Conservation (phyloP, 2,113 vertebrate genomes). For the Herpailurus yagouaroundi region DNA sequence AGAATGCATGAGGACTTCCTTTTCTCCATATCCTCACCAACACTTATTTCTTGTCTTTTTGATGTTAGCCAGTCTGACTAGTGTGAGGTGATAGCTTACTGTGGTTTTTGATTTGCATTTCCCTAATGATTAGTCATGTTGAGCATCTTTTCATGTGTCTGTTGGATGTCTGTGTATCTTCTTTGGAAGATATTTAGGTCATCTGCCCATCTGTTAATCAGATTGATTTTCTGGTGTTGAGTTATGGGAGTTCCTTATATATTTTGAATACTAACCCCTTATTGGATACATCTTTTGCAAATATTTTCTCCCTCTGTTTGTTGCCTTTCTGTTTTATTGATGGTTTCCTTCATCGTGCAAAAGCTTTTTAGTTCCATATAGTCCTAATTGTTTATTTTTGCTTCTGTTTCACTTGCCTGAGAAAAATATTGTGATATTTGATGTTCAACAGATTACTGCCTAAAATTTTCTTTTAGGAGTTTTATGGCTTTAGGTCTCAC, state of each 20-base stretch:
- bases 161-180: not conserved
- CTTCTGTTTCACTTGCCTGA: not conserved
- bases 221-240: not conserved
- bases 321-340: not conserved
- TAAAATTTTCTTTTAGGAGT: not conserved
- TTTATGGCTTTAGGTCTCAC: not conserved
- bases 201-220: not conserved
- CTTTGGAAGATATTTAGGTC: not conserved
- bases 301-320: not conserved
- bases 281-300: not conserved
- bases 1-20: not conserved
- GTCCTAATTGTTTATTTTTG: not conserved
- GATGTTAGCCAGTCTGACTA: not conserved
- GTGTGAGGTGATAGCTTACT: not conserved
- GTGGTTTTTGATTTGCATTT: not conserved
- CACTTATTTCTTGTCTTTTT: not conserved
- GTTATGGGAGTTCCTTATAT: not conserved
- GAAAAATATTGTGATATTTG: not conserved
- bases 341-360: not conserved
- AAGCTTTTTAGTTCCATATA: not conserved
- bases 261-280: not conserved
- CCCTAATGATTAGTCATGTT: not conserved
- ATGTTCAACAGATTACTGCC: not conserved
- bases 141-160: not conserved
- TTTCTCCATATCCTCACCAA: not conserved